These are phyloP conservation scores for Egretta garzetta DNA, from an alignment of 2,113 vertebrate genomes.

Conservation along the genomic window DNA sequence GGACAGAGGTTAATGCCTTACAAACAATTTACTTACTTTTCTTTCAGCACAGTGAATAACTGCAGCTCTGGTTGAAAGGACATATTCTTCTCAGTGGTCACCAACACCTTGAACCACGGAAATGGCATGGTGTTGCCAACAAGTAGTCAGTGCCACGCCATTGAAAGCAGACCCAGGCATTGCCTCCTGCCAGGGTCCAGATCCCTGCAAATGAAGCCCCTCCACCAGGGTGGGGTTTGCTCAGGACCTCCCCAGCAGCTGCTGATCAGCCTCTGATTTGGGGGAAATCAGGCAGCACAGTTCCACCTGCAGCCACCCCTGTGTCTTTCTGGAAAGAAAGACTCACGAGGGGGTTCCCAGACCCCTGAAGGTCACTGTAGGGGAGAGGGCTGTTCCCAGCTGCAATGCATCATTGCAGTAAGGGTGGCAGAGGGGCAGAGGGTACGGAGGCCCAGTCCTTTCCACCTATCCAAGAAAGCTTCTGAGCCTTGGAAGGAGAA, in stretches of 20 bases:
- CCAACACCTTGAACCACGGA: rapidly evolving
- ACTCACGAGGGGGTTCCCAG: neutral
- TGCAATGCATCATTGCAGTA: too few relatives aligned
- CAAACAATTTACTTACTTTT: neutral
- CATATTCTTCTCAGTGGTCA: neutral
- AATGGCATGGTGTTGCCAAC: neutral
- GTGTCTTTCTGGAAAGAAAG: neutral
- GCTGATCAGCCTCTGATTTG: neutral
- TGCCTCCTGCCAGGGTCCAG: neutral
- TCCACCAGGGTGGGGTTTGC: neutral
- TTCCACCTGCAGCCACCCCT: neutral
- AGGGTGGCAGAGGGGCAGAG: neutral
- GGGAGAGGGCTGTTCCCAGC: neutral
- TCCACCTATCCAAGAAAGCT: neutral
- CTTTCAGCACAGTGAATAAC: neutral
- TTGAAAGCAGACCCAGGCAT: neutral
- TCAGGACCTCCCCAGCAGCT: neutral
- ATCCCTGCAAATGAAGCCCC: neutral
- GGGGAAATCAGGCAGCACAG: neutral
- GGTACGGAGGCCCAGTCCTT: neutral
- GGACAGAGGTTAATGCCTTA: neutral
- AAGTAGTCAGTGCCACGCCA: neutral
- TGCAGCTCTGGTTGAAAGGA: neutral
- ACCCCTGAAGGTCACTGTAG: rapidly evolving
- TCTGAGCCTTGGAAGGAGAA: neutral